Conservation (phyloP, 1,140 invertebrate genomes). For the Listronotus bonariensis region DNA sequence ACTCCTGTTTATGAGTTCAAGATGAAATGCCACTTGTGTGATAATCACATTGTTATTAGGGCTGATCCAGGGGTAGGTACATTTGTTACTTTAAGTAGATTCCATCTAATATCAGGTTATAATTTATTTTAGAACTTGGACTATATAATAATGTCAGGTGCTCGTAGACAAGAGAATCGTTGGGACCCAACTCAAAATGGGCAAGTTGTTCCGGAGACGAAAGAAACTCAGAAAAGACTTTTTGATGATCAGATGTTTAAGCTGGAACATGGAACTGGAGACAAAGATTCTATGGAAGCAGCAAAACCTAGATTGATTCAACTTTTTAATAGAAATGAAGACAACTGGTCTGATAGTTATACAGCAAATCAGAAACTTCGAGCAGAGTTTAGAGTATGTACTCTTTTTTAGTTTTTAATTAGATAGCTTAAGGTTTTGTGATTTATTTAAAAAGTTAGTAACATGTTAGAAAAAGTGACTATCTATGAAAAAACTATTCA, state of each 20-base stretch:
- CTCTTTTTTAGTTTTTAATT: too few relatives aligned
- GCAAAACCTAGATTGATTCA: slow-evolving; percentile 72
- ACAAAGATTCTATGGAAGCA: slow-evolving; percentile 73
- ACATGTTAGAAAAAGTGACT: too few relatives aligned
- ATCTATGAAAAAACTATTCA: too few relatives aligned
- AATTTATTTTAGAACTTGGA: slow-evolving; percentile 84
- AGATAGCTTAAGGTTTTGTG: too few relatives aligned
- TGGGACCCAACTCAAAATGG: slow-evolving; percentile 98
- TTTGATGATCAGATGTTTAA: slow-evolving; percentile 96
- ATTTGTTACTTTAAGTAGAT: not conserved
- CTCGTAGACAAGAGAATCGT: slow-evolving; percentile 93
- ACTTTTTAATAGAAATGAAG: slow-evolving; percentile 78
- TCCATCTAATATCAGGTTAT: too few relatives aligned
- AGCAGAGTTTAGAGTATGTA: slow-evolving; percentile 79
- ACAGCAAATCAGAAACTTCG: slow-evolving; percentile 82
- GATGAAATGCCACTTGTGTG: slow-evolving; percentile 99
- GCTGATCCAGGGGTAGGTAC: slow-evolving; percentile 91
- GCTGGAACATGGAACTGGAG: slow-evolving; percentile 87
- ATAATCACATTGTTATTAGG: slow-evolving; percentile 98
- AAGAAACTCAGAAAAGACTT: slow-evolving; percentile 82
- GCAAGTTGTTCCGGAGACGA: slow-evolving; percentile 89
- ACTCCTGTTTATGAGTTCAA: slow-evolving; percentile 97
- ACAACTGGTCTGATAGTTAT: slow-evolving; percentile 88
- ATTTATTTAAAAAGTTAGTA: too few relatives aligned
- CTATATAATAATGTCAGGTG: slow-evolving; percentile 94